These are phyloP conservation scores for Masticophis lateralis DNA, from an alignment of 2,797 vertebrate genomes.

Conservation along the genomic window DNA sequence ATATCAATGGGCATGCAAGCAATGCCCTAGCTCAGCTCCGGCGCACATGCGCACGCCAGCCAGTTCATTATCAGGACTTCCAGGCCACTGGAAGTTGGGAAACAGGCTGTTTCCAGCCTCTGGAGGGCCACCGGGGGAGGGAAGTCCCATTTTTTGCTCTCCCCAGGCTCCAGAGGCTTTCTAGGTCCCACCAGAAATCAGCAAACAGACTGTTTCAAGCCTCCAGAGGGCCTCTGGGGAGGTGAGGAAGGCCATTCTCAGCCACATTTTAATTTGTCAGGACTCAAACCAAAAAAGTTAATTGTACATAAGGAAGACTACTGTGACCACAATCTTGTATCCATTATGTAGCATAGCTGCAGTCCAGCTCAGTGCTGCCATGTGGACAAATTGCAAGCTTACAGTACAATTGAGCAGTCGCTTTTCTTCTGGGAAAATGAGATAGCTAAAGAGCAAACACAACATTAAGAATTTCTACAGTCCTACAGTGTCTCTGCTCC, in stretches of 20 bases:
- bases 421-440: neutral
- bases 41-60: no score
- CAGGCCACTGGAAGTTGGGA: no score
- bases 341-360: neutral
- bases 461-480: neutral
- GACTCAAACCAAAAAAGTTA: neutral
- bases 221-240: no score
- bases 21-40: no score
- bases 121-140: no score
- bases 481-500: neutral
- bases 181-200: no score
- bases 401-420: neutral
- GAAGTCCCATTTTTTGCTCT: no score
- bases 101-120: no score
- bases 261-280: neutral
- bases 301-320: neutral
- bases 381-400: neutral
- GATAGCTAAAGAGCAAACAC: neutral
- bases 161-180: no score
- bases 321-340: neutral
- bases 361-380: neutral
- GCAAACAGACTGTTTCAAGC: no score
- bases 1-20: no score
- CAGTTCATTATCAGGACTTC: no score
- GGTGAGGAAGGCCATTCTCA: neutral